Percentiles rank a stretch among this genome's conserved stretches.
Conservation (phyloP, 2,888 invertebrate genomes). For the Helicoverpa assulta region DNA sequence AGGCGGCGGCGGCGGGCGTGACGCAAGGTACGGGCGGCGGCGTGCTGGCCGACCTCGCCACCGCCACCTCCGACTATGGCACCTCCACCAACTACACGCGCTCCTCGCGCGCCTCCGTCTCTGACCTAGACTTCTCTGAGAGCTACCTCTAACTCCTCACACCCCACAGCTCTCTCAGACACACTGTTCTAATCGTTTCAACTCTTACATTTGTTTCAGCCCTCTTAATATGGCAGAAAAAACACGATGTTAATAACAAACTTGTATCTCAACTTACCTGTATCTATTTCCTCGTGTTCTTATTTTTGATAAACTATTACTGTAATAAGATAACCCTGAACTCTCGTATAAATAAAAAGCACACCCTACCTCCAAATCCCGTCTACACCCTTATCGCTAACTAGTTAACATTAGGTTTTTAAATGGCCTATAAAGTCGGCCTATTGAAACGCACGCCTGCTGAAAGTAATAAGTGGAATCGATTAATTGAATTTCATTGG, state of each 20-base stretch:
- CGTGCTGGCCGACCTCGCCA: conserved; percentile 94
- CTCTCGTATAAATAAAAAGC: conserved; percentile 27
- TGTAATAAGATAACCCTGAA: conserved; percentile 31
- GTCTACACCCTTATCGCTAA: conserved; percentile 12
- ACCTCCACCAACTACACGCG: conserved; percentile 95
- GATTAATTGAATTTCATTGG: conserved; percentile 49
- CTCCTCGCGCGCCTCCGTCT: conserved; percentile 95
- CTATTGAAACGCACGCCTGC: conserved; percentile 47
- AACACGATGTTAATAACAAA: conserved; percentile 30
- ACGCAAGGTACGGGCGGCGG: conserved; percentile 93
- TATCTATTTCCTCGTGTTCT: conserved; percentile 49
- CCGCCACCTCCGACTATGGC: conserved; percentile 94
- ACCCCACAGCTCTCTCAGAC: conserved; percentile 27
- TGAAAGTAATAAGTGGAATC: conserved; percentile 48
- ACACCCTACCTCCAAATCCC: conserved; percentile 26
- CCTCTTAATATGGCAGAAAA: conserved; percentile 33
- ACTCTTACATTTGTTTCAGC: conserved; percentile 47
- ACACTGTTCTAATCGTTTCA: conserved; percentile 40
- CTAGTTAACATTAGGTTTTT: conserved; percentile 29
- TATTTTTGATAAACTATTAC: conserved; percentile 41
- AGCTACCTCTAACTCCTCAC: conserved; percentile 92
- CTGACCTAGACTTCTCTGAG: conserved; percentile 96
- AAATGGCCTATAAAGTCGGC: conserved; percentile 52
- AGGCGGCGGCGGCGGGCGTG: conserved; percentile 91
- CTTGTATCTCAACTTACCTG: conserved; percentile 44